A percentile compares a stretch with the other conserved stretches of the same genome.
phyloP scores from a whole-genome alignment of 2,888 invertebrate species.

The Cerastis leucographa region DNA sequence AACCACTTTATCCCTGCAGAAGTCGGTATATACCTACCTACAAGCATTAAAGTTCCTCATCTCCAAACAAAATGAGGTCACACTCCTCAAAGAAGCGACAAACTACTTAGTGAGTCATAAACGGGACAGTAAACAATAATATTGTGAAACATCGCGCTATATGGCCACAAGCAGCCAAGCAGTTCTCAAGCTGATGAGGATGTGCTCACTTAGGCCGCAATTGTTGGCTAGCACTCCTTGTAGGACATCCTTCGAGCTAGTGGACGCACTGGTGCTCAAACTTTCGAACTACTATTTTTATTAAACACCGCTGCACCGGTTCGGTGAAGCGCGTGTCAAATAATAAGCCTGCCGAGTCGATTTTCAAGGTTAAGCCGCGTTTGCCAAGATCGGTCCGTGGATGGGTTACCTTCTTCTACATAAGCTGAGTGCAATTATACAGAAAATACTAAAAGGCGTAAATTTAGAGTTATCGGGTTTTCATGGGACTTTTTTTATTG shows the following conservation, averaged over 20 bases:
- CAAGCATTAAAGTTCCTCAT: background rate
- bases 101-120: conserved; percentile 57
- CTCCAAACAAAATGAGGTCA: conserved; percentile 38
- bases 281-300: conserved; percentile 50
- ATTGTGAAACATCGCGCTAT: conserved; percentile 66
- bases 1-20: background rate
- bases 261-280: conserved; percentile 74
- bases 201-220: conserved; percentile 88
- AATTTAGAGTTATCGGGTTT: no score
- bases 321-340: background rate
- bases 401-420: background rate
- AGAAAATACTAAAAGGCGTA: no score
- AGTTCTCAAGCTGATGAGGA: conserved; percentile 86
- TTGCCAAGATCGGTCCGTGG: background rate
- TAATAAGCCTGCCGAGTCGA: background rate
- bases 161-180: conserved; percentile 73
- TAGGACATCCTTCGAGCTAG: conserved; percentile 81
- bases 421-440: no score
- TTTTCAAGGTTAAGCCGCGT: background rate
- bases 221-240: conserved; percentile 88
- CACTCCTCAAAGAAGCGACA: conserved; percentile 23
- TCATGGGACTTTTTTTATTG: no score
- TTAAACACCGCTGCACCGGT: background rate
- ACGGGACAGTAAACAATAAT: conserved; percentile 63
- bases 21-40: background rate